Evolutionary conservation across 2,797 vertebrate genomes (phyloP), one percentile per base, ranked within the genome.

Genomic region (Onychomys arenicola): DNA sequence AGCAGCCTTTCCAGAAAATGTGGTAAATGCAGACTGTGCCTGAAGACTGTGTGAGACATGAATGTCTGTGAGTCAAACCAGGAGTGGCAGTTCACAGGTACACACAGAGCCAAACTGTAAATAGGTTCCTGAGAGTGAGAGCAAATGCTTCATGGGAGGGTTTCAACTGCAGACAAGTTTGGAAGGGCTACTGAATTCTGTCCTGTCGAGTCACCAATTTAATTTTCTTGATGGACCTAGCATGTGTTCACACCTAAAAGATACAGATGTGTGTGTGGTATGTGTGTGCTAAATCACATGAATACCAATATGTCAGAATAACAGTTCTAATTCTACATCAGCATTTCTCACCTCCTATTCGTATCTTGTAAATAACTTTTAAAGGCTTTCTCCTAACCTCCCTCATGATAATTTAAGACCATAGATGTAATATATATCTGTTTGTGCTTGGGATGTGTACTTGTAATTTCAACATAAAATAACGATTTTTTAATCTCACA

Each of bases 1-100:
- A 27, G 12, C 83, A 85, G 7, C 10, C 43, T 88, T 94, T 89
- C 85, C 49, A 77, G 78, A 82, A 61, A 46, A 23, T 57, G 17
- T 55, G 80, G 32, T 0, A 0, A 85, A 46, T 23, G 5, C 12
- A 59, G 82, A 25, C 89, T 19, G 14, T 71, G 13, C 52, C 25
- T 85, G 43, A 69, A 95, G 73, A 49, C 13, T 25, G 3, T 49
- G 43, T 2, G 34, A 29, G 3, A 37, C 73, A 19, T 43, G 86
- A 40, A 78, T 13, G 55, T 59, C 8, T 82, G 16, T 8, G 9
- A 77, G 59, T 85, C 65, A 76, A 84, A 59, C 82, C n/a, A 37
- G 89, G 57, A 96, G 52, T 6, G 71, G 29, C 52, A 37, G 25
- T 73, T 93, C 63, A 75, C 59, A 55, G 67, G 59, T 17, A 12